Evolutionary conservation across 2,113 vertebrate species (phyloP).

Genomic region (Strix uralensis): DNA sequence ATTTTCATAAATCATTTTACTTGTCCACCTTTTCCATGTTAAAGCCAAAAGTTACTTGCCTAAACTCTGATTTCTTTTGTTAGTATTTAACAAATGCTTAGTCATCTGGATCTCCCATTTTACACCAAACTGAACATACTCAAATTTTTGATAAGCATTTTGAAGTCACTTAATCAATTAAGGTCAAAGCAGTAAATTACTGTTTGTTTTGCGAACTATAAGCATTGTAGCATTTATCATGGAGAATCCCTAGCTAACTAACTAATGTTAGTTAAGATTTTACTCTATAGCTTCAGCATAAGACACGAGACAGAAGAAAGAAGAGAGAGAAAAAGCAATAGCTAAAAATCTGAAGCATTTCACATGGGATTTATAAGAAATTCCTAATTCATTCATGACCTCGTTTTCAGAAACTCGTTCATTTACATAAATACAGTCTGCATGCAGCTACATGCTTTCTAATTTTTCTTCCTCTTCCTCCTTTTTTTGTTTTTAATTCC

Average conservation of each 20-base stretch:
- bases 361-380: neutral
- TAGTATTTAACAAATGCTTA: neutral
- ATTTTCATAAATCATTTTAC: neutral
- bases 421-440: neutral
- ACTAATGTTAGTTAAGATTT: neutral
- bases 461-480: neutral
- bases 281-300: neutral
- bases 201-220: neutral
- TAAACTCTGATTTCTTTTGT: neutral
- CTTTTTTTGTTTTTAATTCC: neutral
- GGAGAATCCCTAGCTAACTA: neutral
- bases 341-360: slow-evolving; percentile 1
- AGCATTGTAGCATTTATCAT: neutral
- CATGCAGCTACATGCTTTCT: neutral
- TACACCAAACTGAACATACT: neutral
- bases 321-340: neutral
- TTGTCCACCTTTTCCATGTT: neutral
- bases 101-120: neutral
- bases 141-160: neutral
- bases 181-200: neutral
- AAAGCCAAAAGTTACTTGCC: neutral
- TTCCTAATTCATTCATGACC: neutral
- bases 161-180: neutral
- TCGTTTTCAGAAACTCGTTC: neutral
- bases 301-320: neutral